Evolutionary conservation across 1,140 invertebrate genomes (phyloP), one percentile per base, ranked within the genome.

Genomic region (Hesperophylax magnus): DNA sequence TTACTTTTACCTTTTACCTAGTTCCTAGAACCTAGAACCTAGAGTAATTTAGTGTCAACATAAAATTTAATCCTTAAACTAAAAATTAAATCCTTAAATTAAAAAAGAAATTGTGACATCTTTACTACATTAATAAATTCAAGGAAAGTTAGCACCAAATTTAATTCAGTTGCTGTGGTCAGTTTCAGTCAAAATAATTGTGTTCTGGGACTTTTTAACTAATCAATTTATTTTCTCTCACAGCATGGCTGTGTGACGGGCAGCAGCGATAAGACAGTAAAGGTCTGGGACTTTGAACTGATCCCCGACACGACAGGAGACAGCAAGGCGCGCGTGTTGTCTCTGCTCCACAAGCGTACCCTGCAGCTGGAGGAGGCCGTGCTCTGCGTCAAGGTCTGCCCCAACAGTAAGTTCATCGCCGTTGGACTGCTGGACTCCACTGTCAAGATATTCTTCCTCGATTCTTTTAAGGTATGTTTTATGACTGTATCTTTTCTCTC

Each of bases 281-380:
- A 98, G 87, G 95, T 99, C 86, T 99, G 98, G 98, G 93, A 95
- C 80, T 98, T 98, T 89, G 96, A 98, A 87, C 88, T 98, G 0
- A 92, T 96, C 31, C 86, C 90, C n/a, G 93, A 94, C 86, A 83
- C 91, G 2, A 87, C 92, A n/a, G 91, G 89, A 79, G 88, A 92
- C 80, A 91, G 88, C 8, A 92, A 92, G 86, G 91, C 91, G 20
- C 78, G 90, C 92, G 93, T 96, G 5, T 88, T 98, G 6, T 97
- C 96, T 0, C 86, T 98, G 20, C 86, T 95, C 0, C 96, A 98
- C 85, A 93, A 92, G 61, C 92, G 93, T 84, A 97, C 96, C 0
- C 88, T 99, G 18, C 94, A 97, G 89, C 87, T 99, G 80, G 94
- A 98, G 84, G 97, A 99, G 85, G 92, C 92, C 77, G 95, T 98